Evolutionary conservation across 2,888 invertebrate genomes (phyloP).

Genomic region (Salticus scenicus): DNA sequence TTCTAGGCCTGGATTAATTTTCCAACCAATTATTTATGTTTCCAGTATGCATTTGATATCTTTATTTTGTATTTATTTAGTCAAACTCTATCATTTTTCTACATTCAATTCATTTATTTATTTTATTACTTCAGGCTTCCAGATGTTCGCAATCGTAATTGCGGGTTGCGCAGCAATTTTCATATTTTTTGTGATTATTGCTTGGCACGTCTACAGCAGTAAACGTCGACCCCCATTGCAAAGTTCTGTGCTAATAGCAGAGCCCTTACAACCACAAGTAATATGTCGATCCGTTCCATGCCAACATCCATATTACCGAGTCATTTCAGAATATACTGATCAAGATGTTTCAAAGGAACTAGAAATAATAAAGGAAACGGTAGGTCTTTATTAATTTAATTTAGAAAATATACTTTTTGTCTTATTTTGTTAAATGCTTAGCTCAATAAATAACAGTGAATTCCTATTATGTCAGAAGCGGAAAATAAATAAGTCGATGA

Average conservation of each 20-base stretch:
- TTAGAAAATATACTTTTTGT: no score
- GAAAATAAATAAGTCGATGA: no score
- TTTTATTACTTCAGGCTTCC: constrained; percentile 13
- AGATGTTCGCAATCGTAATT: constrained; percentile 39
- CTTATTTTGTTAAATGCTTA: no score
- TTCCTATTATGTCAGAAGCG: no score
- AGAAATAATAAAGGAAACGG: neutral
- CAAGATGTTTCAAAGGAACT: neutral
- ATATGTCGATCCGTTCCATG: constrained; percentile 51
- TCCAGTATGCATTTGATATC: no score
- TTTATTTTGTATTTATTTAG: no score
- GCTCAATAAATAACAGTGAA: no score
- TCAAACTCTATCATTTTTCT: no score
- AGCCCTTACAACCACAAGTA: constrained; percentile 51
- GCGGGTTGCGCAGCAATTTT: constrained; percentile 28
- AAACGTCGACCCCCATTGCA: constrained; percentile 7
- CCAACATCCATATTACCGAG: constrained; percentile 65
- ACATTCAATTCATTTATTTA: neutral
- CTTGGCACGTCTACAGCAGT: constrained; percentile 21
- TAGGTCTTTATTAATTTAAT: neutral
- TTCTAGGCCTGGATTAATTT: no score
- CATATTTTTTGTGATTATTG: constrained; percentile 36
- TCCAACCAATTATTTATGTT: no score
- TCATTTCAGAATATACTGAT: constrained; percentile 47
- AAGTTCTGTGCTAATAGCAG: constrained; percentile 44